Conservation (phyloP, 2,888 invertebrate species). For the Eubasilissa splendida region DNA sequence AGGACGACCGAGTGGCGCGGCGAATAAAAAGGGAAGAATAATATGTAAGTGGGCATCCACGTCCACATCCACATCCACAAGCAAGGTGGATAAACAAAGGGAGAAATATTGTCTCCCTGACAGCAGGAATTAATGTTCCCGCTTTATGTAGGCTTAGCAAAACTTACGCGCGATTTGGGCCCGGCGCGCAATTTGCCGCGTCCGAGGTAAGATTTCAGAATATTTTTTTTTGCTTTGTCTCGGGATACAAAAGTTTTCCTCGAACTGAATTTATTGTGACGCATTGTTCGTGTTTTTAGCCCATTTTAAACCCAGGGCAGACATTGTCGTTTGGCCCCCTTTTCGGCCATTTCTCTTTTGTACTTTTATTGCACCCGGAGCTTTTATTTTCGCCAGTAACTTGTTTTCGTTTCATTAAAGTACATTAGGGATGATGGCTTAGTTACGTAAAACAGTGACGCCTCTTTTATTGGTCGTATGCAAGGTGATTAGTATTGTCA, state of each 20-base stretch:
- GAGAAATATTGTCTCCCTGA: constrained; percentile 50
- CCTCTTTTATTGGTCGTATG: too few relatives aligned
- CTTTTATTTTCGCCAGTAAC: too few relatives aligned
- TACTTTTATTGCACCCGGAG: too few relatives aligned
- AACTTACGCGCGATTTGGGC: constrained; percentile 16
- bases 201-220: constrained; percentile 10
- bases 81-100: constrained; percentile 43
- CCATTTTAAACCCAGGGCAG: background rate
- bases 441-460: too few relatives aligned
- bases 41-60: background rate
- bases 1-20: background rate
- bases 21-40: constrained; percentile 1
- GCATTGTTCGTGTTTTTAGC: constrained; percentile 9
- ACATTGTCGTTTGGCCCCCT: background rate
- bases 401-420: too few relatives aligned
- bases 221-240: constrained; percentile 5
- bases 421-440: too few relatives aligned
- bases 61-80: background rate
- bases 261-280: constrained; percentile 16
- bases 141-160: constrained; percentile 10
- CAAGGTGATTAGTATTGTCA: too few relatives aligned
- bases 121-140: constrained; percentile 49
- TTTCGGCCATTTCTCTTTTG: background rate
- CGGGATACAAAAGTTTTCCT: constrained; percentile 11
- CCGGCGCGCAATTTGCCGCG: background rate